A percentile compares a stretch with the other conserved stretches of the same genome.
Evolutionary conservation across 2,888 invertebrate genomes (phyloP).

Genomic region (Elmis aenea): DNA sequence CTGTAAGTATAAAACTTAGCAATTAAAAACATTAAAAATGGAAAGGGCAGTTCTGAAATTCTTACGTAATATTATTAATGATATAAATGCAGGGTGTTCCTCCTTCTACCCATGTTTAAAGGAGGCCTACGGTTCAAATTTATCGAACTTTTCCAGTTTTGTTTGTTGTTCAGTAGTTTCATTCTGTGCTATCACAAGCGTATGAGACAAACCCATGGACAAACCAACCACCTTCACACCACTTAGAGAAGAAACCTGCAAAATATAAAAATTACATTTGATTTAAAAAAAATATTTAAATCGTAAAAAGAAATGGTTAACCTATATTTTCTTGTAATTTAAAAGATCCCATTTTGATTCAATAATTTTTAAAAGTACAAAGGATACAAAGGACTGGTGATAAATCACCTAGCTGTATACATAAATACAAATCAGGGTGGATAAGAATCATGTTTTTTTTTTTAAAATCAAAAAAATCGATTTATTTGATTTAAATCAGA

Average conservation of each 20-base stretch:
- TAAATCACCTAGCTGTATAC: no score
- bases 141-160: slow-evolving; percentile 56
- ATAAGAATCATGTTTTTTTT: no score
- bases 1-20: background rate
- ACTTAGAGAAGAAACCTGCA: slow-evolving; percentile 57
- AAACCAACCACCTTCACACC: slow-evolving; percentile 73
- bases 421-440: no score
- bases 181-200: slow-evolving; percentile 63
- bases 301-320: no score
- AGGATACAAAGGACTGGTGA: no score
- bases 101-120: background rate
- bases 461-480: no score
- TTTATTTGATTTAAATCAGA: no score
- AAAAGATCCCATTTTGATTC: no score
- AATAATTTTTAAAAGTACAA: no score
- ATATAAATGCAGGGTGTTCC: background rate
- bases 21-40: slow-evolving; percentile 1
- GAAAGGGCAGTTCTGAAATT: background rate
- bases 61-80: background rate
- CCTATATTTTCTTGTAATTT: no score
- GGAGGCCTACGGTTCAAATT: slow-evolving; percentile 44
- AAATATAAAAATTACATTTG: slow-evolving; percentile 16
- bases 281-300: slow-evolving; percentile 3
- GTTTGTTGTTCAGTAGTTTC: slow-evolving; percentile 61
- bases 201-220: slow-evolving; percentile 82